Evolutionary conservation across 1,140 invertebrate species (phyloP), one percentile per base, ranked within the genome.

Genomic region (Andrena cerasifolii): DNA sequence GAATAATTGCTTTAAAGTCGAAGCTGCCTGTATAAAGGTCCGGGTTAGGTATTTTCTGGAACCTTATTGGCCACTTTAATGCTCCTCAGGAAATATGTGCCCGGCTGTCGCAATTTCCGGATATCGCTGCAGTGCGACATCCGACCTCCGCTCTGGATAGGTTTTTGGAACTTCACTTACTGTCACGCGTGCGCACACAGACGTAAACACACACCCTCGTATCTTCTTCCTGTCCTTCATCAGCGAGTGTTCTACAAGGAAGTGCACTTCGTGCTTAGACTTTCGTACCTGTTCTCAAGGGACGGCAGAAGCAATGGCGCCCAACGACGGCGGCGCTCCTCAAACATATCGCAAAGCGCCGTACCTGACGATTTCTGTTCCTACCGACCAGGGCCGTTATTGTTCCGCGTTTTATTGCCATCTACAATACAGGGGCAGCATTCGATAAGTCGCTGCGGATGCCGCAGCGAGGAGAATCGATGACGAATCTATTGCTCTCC

Each of bases 191-290:
- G 10, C 36, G 36, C 36, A 40, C 36, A 40, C 36, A 40, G 36
- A 40, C 36, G 36, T 3, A 40, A 33, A 47, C 75, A 21, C 61
- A 58, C 80, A 65, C 73, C 65, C 51, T 24, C 56, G 53, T 74
- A 21, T 47, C 54, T 78, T 67, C 62, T 61, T 79, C 80, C 59
- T 31, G 7, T 26, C 68, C 83, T 70, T 81, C 79, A 78, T 58
- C 77, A 79, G 40, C 79, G 59, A 83, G 75, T 86, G 86, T 84
- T 77, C 65, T 88, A 88, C 86, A 87, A 86, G 86, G 76, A 87
- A 88, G 86, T 88, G 86, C 86, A 88, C 86, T 88, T 86, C 86
- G 86, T 88, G 86, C 86, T 62, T 67, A 70, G 86, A 88, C 86
- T 87, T 83, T 63, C 70, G 81, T 82, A 75, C 62, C 66, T 72